Evolutionary conservation across 2,113 vertebrate genomes (phyloP), one percentile per base, ranked within the genome.

Genomic region (Eonycteris spelaea): DNA sequence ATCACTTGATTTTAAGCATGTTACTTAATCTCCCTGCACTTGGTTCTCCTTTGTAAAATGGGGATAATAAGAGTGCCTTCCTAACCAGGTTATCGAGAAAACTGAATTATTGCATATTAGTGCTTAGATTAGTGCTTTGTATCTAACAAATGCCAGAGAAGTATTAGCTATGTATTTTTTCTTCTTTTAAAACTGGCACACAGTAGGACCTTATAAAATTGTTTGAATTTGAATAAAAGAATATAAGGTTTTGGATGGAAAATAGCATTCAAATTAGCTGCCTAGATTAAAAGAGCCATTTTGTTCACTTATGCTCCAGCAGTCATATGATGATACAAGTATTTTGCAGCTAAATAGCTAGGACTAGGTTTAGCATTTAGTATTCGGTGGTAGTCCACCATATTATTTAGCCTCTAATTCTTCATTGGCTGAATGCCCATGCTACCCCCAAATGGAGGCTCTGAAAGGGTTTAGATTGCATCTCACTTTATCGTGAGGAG

Each of bases 221-320:
- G 51, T 86, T 22, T 83, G 40, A 95, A 86, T 95, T 67, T 93
- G 33, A 93, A 83, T 70, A 59, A 55, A 57, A 95, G 67, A 93
- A 90, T 88, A 59, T 70, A 79, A 74, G 55, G 16, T 86, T n/a
- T 70, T 79, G 43, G 70, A n/a, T 45, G 22, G 55, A 6, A 84
- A 85, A 73, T 26, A 77, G 28, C 71, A 88, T 91, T 93, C 77
- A 93, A 95, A 94, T 67, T 24, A 86, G 40, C 43, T 55, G 53
- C 10, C 14, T 85, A 26, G 70, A 90, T 82, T 74, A 30, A 94
- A 55, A 92, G 30, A 73, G 43, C 61, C 84, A 48, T 73, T 93
- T 83, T 77, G 45, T 70, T 55, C 59, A 70, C 24, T 45, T 73
- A 75, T 18, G 26, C 43, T 18, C 45, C 77, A 70, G 38, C 19